Evolutionary conservation across 92 coral and sea anemone genomes (phyloP), one percentile per base, ranked within the genome.

Genomic region (Porites cylindrica): DNA sequence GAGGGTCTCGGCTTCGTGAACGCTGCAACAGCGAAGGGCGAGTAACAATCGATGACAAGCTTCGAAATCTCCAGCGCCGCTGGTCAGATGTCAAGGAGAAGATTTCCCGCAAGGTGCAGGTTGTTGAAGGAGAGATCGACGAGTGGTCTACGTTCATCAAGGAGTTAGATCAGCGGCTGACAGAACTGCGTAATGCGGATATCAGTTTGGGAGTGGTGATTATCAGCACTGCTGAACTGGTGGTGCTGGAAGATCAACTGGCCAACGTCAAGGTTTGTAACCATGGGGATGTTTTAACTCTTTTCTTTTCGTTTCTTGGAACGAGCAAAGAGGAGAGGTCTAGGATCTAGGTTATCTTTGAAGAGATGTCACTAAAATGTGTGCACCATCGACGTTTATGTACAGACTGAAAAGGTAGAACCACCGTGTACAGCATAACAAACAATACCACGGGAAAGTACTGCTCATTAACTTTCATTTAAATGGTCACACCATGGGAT

Each of bases 11-110:
- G 65, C 93, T 95, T 19, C 94, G 94, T 17, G 96, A 93, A 47
- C 86, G 92, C 64, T 93, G 96, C 88, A 95, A 94, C 88, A 89
- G 94, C 75, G 96, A 91, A 52, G 96, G 98, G 11, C 82, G 92
- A 32, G 72, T 83, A 17, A 65, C 90, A 8, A 90, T 95, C 74
- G 94, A 93, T 63, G 92, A 86, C 1, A 95, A 91, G 77, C 90
- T 95, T 2, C 84, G 89, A 75, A 88, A 67, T 29, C 70, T 95
- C 71, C 89, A 86, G 54, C 85, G 84, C 11, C 96, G 94, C 38
- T 95, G 96, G 98, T 89, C 96, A 23, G 92, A 93, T 56, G 94
- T 95, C 52, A 91, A 82, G 64, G 84, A 66, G 60, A 93, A 88
- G 80, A 91, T 95, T 70, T 94, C 88, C 38, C 50, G 68, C 38